Base-by-base conservation (phyloP, 2,888 invertebrate genomes). In the Lamproptera curius region DNA sequence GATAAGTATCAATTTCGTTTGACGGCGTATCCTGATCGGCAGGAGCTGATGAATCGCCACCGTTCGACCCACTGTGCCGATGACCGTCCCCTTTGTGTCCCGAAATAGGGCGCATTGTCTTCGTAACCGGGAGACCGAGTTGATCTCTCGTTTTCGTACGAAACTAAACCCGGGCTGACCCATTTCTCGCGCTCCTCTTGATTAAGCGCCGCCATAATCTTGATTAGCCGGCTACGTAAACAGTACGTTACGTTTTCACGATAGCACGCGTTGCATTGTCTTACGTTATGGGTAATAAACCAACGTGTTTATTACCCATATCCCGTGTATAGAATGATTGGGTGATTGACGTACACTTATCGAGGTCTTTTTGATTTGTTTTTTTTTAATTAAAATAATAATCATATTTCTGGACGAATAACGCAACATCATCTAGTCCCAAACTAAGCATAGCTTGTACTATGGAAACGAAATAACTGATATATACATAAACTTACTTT, bases 101-200 rank as follows among this genome's bases (percentile, higher is more conserved):
- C 55, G 57, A 66, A 61, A 63, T 61, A 67, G 57, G 55, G 37
- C 39, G 20, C 60, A 61, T 59, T 67, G 61, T 70, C 61, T 65
- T 62, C 52, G 52, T 57, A 56, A 58, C 60, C 58, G 34, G 53
- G 55, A 52, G 55, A 53, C 54, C 39, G 26, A 16, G 26, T n/a
- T 33, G 16, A 31, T 42, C 44, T 43, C 49, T 45, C 28, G 37
- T 44, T 44, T 28, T 35, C 38, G 37, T 16, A 39, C 42, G 47
- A 36, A 47, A 38, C 42, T 16, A 11, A 42, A 45, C 17, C 16
- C 40, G 17, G n/a, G 28, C 31, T 31, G 49, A 44, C 40, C 49
- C 20, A 44, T 49, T 44, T 43, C n/a, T n/a, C n/a, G 26, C 10
- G 42, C 40, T 9, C 41, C 16, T 34, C 13, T 40, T 40, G 44